These are phyloP conservation scores for Nyleta sp. DNA, from an alignment of 2,888 invertebrate genomes.

Conservation along the genomic window DNA sequence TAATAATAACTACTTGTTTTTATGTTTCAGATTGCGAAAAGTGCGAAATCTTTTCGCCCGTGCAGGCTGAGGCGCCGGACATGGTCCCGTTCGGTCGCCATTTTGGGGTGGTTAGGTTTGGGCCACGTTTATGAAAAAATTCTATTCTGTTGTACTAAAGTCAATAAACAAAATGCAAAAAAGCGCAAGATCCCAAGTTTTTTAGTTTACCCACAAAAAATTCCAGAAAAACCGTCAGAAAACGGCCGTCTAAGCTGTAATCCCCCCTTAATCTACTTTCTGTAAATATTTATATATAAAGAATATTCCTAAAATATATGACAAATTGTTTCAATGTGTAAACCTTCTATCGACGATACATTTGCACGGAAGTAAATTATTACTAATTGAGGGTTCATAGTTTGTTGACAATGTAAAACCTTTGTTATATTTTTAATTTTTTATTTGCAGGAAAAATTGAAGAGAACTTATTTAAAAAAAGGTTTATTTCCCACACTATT, in stretches of 20 bases:
- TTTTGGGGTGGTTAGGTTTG: too few relatives aligned
- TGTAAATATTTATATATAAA: not conserved
- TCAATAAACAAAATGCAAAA: constrained; percentile 12
- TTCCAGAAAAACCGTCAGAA: constrained; percentile 11
- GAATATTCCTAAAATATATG: too few relatives aligned
- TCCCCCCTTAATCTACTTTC: constrained; percentile 11
- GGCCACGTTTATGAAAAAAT: too few relatives aligned
- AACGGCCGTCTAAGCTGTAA: constrained; percentile 8
- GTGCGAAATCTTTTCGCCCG: constrained; percentile 14
- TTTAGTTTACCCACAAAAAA: constrained; percentile 10
- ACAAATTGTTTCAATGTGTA: too few relatives aligned
- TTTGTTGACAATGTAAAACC: too few relatives aligned
- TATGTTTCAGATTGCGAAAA: constrained; percentile 15
- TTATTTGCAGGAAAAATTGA: constrained; percentile 3
- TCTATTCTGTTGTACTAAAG: too few relatives aligned
- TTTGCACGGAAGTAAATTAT: too few relatives aligned
- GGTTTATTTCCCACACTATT: not conserved
- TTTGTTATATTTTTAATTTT: too few relatives aligned
- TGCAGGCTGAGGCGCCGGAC: constrained; percentile 3
- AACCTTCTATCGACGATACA: too few relatives aligned
- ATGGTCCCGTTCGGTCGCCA: not conserved
- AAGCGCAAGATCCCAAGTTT: constrained; percentile 8
- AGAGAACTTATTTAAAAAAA: not conserved
- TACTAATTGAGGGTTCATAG: too few relatives aligned
- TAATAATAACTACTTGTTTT: constrained; percentile 13